Evolutionary conservation across 2,888 invertebrate species (phyloP).

Genomic region (Phania funesta): DNA sequence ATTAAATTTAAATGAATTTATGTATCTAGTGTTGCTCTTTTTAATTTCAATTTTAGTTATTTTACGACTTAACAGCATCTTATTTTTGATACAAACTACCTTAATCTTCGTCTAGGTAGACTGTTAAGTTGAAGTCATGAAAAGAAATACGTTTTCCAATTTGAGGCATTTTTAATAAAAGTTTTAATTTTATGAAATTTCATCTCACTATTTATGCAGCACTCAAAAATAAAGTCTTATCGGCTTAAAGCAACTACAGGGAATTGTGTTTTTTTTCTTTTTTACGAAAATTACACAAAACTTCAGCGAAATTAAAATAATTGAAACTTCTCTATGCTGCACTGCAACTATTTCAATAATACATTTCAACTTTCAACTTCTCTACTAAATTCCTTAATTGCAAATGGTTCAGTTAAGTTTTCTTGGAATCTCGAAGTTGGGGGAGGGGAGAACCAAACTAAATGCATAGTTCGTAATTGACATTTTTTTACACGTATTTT

Average conservation of each 20-base stretch:
- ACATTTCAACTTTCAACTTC: slow-evolving; percentile 16
- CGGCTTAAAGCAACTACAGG: neutral
- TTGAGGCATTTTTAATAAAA: neutral
- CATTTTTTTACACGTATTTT: slow-evolving; percentile 29
- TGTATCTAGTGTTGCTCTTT: no score
- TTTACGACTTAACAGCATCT: no score
- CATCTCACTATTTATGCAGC: neutral
- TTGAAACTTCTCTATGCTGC: slow-evolving; percentile 6
- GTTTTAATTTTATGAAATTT: neutral
- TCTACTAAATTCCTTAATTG: slow-evolving; percentile 29
- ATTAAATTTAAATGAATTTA: no score
- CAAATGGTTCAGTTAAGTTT: slow-evolving; percentile 34
- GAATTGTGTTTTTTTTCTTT: neutral
- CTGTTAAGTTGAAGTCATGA: no score
- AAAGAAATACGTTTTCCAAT: neutral
- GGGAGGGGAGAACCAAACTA: neutral
- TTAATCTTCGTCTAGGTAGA: no score
- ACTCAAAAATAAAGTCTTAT: neutral
- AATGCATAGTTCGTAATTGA: slow-evolving; percentile 37
- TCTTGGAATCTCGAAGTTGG: slow-evolving; percentile 25
- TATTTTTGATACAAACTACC: no score
- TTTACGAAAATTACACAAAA: neutral
- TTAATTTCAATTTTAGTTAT: no score
- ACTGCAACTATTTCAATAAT: slow-evolving; percentile 9
- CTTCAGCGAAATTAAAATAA: slow-evolving; percentile 9